A percentile compares a stretch with the other conserved stretches of the same genome.
phyloP scores from a whole-genome alignment of 2,888 invertebrate genomes.

The Chloromyia formosa region DNA sequence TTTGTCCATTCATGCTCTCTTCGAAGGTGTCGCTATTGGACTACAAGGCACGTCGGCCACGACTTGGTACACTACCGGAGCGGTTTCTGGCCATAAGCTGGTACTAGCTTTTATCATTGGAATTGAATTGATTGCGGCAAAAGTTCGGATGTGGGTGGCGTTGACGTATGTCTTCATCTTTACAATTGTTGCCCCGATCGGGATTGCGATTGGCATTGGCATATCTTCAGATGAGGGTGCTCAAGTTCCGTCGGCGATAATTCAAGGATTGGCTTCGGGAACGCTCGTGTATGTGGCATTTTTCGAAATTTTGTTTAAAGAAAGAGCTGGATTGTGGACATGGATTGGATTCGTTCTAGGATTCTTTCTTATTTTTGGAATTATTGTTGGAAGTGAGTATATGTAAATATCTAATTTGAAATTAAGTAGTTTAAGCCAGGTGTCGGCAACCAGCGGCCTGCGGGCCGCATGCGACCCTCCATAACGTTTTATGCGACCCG shows the following conservation, averaged over 20 bases:
- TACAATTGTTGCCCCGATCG: constrained; percentile 77
- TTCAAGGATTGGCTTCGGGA: constrained; percentile 84
- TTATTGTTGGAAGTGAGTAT: constrained; percentile 60
- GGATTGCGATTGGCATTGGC: constrained; percentile 75
- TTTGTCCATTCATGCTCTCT: constrained; percentile 80
- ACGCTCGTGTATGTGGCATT: constrained; percentile 91
- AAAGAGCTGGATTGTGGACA: constrained; percentile 67
- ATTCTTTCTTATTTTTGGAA: constrained; percentile 73
- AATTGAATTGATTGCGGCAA: constrained; percentile 75
- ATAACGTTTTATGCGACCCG: too few relatives aligned
- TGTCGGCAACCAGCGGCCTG: too few relatives aligned
- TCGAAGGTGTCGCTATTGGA: constrained; percentile 83
- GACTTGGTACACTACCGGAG: constrained; percentile 79
- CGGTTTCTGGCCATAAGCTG: constrained; percentile 80
- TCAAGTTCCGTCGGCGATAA: constrained; percentile 67
- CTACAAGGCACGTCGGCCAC: constrained; percentile 69
- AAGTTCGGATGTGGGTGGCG: constrained; percentile 68
- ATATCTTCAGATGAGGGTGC: constrained; percentile 67
- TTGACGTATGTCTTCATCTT: constrained; percentile 74
- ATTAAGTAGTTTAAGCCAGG: too few relatives aligned
- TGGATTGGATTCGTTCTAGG: constrained; percentile 71
- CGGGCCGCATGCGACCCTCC: too few relatives aligned
- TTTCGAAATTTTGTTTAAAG: constrained; percentile 80
- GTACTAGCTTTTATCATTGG: constrained; percentile 86
- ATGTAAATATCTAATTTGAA: too few relatives aligned